Conservation (phyloP, 2,888 invertebrate genomes). For the Xestia xanthographa region DNA sequence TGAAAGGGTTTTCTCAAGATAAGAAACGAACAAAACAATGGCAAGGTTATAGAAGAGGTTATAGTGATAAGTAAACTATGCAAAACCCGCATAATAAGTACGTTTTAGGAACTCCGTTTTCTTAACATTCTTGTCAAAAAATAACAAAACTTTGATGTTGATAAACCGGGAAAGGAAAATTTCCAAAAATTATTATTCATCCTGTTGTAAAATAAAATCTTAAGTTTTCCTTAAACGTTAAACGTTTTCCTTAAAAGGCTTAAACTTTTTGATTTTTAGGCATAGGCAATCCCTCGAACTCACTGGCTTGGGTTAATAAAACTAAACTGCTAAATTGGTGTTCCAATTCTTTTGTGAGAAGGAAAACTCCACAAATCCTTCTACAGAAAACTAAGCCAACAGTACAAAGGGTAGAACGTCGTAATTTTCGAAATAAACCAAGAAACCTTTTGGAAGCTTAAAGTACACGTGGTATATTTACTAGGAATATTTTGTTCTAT, state of each 20-base stretch:
- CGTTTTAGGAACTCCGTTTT: neutral
- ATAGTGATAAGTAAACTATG: neutral
- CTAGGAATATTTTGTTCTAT: neutral
- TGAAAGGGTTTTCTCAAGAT: neutral
- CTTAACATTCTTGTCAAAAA: neutral
- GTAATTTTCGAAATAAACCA: neutral
- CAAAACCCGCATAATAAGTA: neutral
- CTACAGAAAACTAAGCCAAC: neutral
- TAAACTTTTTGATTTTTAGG: neutral
- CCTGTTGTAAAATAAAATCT: slow-evolving; percentile 8
- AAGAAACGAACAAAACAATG: neutral
- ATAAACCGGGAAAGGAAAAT: neutral
- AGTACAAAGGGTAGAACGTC: neutral
- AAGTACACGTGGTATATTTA: slow-evolving; percentile 4
- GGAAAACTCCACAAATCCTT: neutral
- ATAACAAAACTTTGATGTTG: neutral
- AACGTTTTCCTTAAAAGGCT: slow-evolving; percentile 32
- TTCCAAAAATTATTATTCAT: slow-evolving; percentile 35
- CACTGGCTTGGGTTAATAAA: neutral
- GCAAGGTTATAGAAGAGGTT: neutral
- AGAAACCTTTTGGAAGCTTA: neutral
- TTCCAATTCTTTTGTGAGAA: neutral
- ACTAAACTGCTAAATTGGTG: neutral
- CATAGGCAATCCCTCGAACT: neutral
- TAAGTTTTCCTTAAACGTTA: slow-evolving; percentile 11